These are phyloP conservation scores for Ennomos fuscantarius DNA, from an alignment of 2,888 invertebrate genomes.

Conservation along the genomic window DNA sequence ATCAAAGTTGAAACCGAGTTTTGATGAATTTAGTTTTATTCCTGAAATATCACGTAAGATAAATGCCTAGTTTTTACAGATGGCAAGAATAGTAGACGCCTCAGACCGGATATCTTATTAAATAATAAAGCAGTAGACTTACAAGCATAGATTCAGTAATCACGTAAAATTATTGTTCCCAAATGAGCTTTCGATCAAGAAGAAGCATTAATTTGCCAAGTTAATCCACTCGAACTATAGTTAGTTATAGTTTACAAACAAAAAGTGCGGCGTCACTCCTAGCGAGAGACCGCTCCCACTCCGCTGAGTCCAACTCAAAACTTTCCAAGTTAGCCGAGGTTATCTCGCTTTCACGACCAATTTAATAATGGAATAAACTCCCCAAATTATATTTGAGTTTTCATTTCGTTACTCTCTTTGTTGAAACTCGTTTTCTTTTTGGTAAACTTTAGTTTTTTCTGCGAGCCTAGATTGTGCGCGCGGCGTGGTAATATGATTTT, in stretches of 20 bases:
- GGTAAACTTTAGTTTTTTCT: constrained; percentile 15
- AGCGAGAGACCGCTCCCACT: constrained; percentile 9
- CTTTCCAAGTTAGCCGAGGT: constrained; percentile 54
- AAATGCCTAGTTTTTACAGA: no score
- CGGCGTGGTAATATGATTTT: not conserved
- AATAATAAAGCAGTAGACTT: no score
- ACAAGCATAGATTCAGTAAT: no score
- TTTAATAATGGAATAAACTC: constrained; percentile 79
- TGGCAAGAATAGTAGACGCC: no score
- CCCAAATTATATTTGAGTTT: constrained; percentile 69
- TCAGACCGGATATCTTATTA: no score
- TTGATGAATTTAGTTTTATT: no score
- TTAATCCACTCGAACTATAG: no score
- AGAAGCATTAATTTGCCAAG: no score
- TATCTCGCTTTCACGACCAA: constrained; percentile 80
- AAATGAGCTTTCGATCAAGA: no score
- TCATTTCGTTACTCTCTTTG: constrained; percentile 54
- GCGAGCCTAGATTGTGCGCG: constrained; percentile 16
- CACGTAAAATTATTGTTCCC: no score
- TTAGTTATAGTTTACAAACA: constrained; percentile 19
- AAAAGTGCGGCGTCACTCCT: constrained; percentile 16
- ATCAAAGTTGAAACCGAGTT: no score
- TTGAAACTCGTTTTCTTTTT: constrained; percentile 38
- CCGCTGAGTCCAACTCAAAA: constrained; percentile 17
- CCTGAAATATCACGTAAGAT: no score